Evolutionary conservation across 2,888 invertebrate genomes (phyloP).

Genomic region (Gordius sp.): DNA sequence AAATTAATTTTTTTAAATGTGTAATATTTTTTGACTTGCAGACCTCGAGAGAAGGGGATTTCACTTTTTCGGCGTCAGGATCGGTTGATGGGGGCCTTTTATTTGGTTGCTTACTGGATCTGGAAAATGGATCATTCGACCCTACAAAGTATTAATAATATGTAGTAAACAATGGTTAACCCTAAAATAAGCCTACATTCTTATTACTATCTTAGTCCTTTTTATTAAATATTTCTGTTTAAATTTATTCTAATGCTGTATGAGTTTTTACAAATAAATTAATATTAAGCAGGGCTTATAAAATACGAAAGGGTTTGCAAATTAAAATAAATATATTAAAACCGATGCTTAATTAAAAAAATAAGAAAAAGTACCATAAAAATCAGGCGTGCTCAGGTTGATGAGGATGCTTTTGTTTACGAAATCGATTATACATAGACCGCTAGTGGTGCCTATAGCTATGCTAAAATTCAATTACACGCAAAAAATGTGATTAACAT

Average conservation of each 20-base stretch:
- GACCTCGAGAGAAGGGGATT: not conserved
- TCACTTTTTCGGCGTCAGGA: slow-evolving; percentile 1
- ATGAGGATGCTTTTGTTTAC: slow-evolving; percentile 55
- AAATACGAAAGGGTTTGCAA: too few species aligned
- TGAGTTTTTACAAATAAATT: too few species aligned
- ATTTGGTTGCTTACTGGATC: too few species aligned
- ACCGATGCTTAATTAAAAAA: not conserved
- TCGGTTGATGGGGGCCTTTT: slow-evolving; percentile 16
- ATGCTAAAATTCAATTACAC: slow-evolving; percentile 39
- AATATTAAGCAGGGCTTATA: too few species aligned
- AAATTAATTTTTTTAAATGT: too few species aligned
- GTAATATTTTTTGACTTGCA: too few species aligned
- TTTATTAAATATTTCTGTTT: too few species aligned
- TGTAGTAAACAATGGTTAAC: not conserved
- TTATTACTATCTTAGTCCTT: too few species aligned
- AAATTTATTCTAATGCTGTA: too few species aligned
- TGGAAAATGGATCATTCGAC: slow-evolving; percentile 12
- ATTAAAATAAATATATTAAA: slow-evolving; percentile 13
- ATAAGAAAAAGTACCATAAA: slow-evolving; percentile 42
- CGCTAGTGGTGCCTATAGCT: slow-evolving; percentile 86
- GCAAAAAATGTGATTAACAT: not conserved
- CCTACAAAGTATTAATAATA: slow-evolving; percentile 15
- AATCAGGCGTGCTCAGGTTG: slow-evolving; percentile 61
- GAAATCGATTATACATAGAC: slow-evolving; percentile 75
- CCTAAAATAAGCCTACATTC: not conserved